Conservation (phyloP, 2,888 invertebrate species). For the Colletes collaris region DNA sequence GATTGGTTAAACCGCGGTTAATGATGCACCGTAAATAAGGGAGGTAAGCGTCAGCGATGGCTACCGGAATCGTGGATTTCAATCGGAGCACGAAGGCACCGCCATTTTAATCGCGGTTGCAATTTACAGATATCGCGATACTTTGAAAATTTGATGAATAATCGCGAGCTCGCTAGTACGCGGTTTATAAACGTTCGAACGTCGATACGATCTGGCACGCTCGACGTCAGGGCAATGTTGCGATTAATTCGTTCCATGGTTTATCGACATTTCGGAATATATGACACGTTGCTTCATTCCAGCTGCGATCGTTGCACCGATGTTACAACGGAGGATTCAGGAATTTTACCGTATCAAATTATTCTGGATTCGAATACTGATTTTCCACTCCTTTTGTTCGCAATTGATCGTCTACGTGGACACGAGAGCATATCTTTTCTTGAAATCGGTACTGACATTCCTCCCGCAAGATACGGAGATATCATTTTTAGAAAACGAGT, state of each 20-base stretch:
- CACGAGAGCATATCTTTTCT: too few species aligned
- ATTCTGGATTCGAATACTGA: too few species aligned
- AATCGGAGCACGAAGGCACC: background rate
- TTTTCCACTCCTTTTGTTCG: too few species aligned
- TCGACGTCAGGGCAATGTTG: background rate
- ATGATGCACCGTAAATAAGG: conserved; percentile 22
- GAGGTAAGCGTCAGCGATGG: background rate
- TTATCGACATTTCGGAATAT: conserved; percentile 17
- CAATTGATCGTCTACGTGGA: too few species aligned
- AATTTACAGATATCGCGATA: background rate
- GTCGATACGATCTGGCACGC: conserved; percentile 10
- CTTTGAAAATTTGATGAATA: conserved; percentile 16
- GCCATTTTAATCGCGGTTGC: conserved; percentile 1
- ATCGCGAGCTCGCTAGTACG: background rate
- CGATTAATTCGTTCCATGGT: conserved; percentile 16
- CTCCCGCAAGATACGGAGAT: too few species aligned
- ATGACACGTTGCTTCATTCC: background rate
- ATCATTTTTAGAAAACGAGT: too few species aligned
- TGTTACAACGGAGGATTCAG: too few species aligned
- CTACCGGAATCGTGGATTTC: background rate
- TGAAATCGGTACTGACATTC: too few species aligned
- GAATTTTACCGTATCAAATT: background rate
- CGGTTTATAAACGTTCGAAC: conserved; percentile 9
- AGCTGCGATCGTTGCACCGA: background rate
- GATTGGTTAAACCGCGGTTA: conserved; percentile 26